phyloP scores from a whole-genome alignment of 1,140 invertebrate species.

The Danaus melanippus region DNA sequence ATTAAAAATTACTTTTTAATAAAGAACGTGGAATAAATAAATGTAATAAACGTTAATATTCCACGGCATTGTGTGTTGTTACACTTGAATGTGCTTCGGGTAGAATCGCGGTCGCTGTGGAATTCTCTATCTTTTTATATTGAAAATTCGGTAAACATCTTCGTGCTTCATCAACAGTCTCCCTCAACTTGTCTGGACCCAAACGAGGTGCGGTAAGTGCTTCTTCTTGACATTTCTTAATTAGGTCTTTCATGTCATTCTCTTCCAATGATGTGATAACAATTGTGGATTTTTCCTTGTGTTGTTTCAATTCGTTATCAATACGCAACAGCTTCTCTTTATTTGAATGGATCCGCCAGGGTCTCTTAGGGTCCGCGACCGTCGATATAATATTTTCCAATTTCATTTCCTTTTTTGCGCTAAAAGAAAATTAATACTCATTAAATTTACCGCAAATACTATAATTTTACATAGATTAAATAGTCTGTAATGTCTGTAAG shows the following conservation, averaged over 20 bases:
- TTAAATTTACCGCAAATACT: too few species aligned
- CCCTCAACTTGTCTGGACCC: slow-evolving; percentile 26
- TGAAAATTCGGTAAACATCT: slow-evolving; percentile 52
- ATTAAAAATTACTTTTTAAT: too few species aligned
- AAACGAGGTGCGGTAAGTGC: slow-evolving; percentile 14
- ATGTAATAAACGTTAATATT: too few species aligned
- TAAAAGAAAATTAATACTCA: slow-evolving; percentile 4
- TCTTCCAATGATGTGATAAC: slow-evolving; percentile 35
- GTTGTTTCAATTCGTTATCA: slow-evolving; percentile 42
- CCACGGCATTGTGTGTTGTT: too few species aligned
- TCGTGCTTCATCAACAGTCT: slow-evolving; percentile 44
- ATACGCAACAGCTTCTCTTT: slow-evolving; percentile 48
- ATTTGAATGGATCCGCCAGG: slow-evolving; percentile 50
- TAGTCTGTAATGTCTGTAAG: too few species aligned
- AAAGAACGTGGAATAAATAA: too few species aligned
- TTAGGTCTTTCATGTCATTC: slow-evolving; percentile 37
- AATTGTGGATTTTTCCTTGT: slow-evolving; percentile 30
- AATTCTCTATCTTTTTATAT: slow-evolving; percentile 35
- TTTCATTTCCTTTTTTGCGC: slow-evolving; percentile 25
- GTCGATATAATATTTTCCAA: not conserved
- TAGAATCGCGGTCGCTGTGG: slow-evolving; percentile 38
- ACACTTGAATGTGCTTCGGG: slow-evolving; percentile 26
- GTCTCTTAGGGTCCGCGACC: slow-evolving; percentile 38
- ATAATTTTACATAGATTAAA: too few species aligned
- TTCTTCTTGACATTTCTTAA: slow-evolving; percentile 41